A percentile compares a stretch with the other conserved stretches of the same genome.
Evolutionary conservation across 2,797 vertebrate species (phyloP).

Genomic region (Chaunax sp.): DNA sequence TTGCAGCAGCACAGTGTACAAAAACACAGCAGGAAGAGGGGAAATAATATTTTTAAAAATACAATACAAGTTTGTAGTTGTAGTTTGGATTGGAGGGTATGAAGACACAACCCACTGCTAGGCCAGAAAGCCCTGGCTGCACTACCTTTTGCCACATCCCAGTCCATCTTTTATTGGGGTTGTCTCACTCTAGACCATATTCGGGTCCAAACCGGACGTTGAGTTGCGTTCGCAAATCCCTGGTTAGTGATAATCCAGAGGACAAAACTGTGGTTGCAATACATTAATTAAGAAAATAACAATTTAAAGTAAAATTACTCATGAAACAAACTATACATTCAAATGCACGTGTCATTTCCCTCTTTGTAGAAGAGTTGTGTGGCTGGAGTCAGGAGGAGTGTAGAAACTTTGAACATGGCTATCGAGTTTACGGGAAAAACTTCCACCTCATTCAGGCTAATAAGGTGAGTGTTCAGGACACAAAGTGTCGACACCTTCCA

Average conservation of each 20-base stretch:
- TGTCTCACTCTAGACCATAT: not conserved
- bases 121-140: not conserved
- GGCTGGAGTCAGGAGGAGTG: slow-evolving; percentile 96
- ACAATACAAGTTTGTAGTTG: too few relatives aligned
- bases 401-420: slow-evolving; percentile 94
- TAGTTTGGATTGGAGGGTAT: not conserved
- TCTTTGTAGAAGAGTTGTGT: slow-evolving; percentile 88
- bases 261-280: not conserved
- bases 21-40: too few relatives aligned
- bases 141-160: not conserved
- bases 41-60: too few relatives aligned
- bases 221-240: not conserved
- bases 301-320: not conserved
- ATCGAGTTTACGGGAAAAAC: slow-evolving; percentile 96
- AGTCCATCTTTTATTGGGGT: not conserved
- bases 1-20: too few relatives aligned
- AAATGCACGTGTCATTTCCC: not conserved
- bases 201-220: not conserved
- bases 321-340: not conserved
- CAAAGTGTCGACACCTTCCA: not conserved
- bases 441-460: slow-evolving; percentile 98
- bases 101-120: not conserved
- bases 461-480: slow-evolving; percentile 83
- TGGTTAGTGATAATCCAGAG: not conserved
- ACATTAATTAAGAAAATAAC: not conserved